A percentile compares a stretch with the other conserved stretches of the same genome.
Conservation (phyloP, 2,888 invertebrate species). For the Lycocerus yunnanus region DNA sequence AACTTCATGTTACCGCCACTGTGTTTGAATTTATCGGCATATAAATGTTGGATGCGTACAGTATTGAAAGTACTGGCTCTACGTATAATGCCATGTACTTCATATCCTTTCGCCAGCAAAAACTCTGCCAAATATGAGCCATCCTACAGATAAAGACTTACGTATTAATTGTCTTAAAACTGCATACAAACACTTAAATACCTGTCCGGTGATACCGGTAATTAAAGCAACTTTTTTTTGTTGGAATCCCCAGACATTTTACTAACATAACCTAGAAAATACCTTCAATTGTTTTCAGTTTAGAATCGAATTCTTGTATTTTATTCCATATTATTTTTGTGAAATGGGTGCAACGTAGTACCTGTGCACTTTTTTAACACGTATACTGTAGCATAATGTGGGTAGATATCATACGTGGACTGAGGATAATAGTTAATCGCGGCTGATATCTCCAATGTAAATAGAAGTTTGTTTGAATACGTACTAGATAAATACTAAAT, state of each 20-base stretch:
- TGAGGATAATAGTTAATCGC: neutral
- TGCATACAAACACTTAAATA: constrained; percentile 53
- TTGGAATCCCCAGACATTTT: neutral
- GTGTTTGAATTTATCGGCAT: constrained; percentile 88
- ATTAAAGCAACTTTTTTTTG: constrained; percentile 80
- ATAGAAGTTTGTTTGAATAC: neutral
- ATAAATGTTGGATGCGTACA: constrained; percentile 92
- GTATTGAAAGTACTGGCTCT: constrained; percentile 97
- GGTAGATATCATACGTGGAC: neutral
- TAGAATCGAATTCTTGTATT: neutral
- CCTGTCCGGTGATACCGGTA: constrained; percentile 98
- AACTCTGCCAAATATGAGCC: constrained; percentile 97
- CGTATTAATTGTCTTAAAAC: neutral
- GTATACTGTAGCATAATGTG: neutral
- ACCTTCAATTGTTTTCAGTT: neutral
- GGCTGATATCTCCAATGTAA: neutral
- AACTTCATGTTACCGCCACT: constrained; percentile 88
- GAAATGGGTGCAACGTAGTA: too few species aligned
- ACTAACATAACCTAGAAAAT: neutral
- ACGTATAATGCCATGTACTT: constrained; percentile 94
- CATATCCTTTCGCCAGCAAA: constrained; percentile 87
- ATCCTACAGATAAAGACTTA: constrained; percentile 70
- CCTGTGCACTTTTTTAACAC: neutral
- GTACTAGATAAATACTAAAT: neutral
- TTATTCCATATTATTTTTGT: neutral